Conservation (phyloP, 35 echinoderm and acorn worm species). For the Anneissia japonica region DNA sequence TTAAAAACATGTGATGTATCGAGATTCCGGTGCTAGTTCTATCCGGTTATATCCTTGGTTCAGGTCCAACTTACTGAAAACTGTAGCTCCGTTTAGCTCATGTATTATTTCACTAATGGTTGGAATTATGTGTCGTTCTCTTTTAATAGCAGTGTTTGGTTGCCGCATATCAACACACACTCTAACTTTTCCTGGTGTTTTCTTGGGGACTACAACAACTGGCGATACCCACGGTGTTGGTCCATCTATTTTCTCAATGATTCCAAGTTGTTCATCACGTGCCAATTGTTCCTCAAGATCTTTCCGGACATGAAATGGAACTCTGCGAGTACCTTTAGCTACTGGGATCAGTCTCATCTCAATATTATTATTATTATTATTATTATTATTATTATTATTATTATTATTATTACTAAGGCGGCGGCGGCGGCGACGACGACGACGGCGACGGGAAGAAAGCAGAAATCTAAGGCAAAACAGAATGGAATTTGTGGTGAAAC, state of each 20-base stretch:
- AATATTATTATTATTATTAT: too few species aligned
- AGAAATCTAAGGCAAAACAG: too few species aligned
- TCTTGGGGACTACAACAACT: slow-evolving; percentile 13
- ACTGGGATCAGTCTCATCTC: background rate
- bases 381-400: too few species aligned
- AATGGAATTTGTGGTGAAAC: too few species aligned
- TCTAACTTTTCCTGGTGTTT: background rate
- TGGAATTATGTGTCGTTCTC: slow-evolving; percentile 50
- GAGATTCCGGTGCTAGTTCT: background rate
- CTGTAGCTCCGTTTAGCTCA: slow-evolving; percentile 33
- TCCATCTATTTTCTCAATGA: slow-evolving; percentile 25
- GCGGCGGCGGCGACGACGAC: too few species aligned
- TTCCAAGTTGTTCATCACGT: background rate
- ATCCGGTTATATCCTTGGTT: slow-evolving; percentile 51
- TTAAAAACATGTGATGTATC: slow-evolving; percentile 49
- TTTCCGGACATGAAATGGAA: slow-evolving; percentile 24
- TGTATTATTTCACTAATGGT: slow-evolving; percentile 37
- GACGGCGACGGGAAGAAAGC: too few species aligned
- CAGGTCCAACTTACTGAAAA: slow-evolving; percentile 56
- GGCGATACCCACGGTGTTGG: background rate
- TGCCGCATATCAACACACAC: slow-evolving; percentile 20
- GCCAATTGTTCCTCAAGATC: slow-evolving; percentile 2
- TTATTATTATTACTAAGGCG: too few species aligned
- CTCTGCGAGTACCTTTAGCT: background rate
- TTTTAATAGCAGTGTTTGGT: slow-evolving; percentile 8